A percentile compares a stretch with the other conserved stretches of the same genome.
These are phyloP conservation scores for Phymatocera aterrima DNA, from an alignment of 2,888 invertebrate species.

Conservation along the genomic window DNA sequence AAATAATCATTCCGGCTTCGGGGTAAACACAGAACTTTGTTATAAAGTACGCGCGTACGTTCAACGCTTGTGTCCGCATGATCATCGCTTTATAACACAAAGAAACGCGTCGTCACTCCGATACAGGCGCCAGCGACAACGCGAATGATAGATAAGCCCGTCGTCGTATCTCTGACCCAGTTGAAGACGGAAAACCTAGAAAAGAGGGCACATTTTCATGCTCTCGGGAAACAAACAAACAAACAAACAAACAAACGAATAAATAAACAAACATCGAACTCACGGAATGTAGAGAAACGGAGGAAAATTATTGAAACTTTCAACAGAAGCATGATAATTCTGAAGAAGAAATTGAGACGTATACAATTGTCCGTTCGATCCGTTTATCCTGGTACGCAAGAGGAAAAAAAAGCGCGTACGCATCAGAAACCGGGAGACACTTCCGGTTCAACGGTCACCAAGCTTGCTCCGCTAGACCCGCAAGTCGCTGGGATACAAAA, in stretches of 20 bases:
- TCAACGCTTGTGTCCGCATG: neutral
- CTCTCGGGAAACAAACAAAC: neutral
- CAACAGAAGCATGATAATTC: neutral
- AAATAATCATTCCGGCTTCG: conserved; percentile 19
- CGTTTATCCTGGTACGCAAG: neutral
- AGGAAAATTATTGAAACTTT: neutral
- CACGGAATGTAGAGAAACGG: too few relatives aligned
- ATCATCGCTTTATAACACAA: neutral
- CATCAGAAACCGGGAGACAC: conserved; percentile 10
- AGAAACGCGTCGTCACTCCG: conserved; percentile 16
- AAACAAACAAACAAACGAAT: neutral
- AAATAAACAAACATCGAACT: neutral
- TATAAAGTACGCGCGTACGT: neutral
- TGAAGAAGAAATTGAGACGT: neutral
- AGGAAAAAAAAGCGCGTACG: neutral
- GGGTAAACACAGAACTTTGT: conserved; percentile 16
- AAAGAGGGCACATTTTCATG: conserved; percentile 10
- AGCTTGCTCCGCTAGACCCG: conserved; percentile 4
- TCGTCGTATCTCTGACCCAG: conserved; percentile 32
- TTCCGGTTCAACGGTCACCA: conserved; percentile 19
- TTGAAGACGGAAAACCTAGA: neutral
- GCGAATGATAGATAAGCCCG: conserved; percentile 29
- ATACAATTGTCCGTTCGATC: neutral
- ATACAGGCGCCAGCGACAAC: conserved; percentile 40
- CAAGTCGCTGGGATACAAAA: neutral